Base-by-base conservation (phyloP, 2,113 vertebrate species). In the Hassar affinis region DNA sequence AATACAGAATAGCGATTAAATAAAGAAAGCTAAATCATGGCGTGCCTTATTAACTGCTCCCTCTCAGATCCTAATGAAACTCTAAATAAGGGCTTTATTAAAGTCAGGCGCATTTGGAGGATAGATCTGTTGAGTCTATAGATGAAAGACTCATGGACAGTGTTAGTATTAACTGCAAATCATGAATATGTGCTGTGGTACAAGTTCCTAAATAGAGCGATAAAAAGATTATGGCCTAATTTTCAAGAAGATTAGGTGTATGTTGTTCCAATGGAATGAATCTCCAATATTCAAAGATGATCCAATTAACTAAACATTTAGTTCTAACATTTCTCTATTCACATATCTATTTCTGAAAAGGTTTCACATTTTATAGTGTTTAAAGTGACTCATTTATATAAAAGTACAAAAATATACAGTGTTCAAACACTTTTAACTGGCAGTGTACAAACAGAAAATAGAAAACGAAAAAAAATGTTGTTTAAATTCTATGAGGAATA, bases 1-100 rank as follows among this genome's bases (percentile, higher is more conserved):
- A 27, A 27, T 27, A 72, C 69, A 72, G 20, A 72, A 15, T 49
- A 72, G 25, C 69, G 49, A 51, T 74, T 74, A 74, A 30, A 74
- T 74, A 49, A 51, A 49, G 69, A 74, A 74, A 51, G 12, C 3
- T 27, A 49, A 51, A 49, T 51, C 69, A 17, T 49, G 3, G 42
- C 27, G 45, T 18, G 12, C 15, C 10, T 72, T 72, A 72, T 72
- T 72, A 72, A 27, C 69, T 51, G 14, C 69, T 30, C 6, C 0
- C 66, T 25, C 66, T 69, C 33, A 25, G 66, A 25, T 22, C 20
- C 33, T 22, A 42, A 38, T 69, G 35, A 9, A 38, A 25, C 33
- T 42, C 9, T 22, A 69, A 69, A 22, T 42, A 69, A 42, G 66
- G 22, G 66, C 35, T 1, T 69, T 69, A 69, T 42, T 69, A 69